Base-by-base conservation (phyloP, 2,113 vertebrate genomes). In the Acinonyx jubatus region DNA sequence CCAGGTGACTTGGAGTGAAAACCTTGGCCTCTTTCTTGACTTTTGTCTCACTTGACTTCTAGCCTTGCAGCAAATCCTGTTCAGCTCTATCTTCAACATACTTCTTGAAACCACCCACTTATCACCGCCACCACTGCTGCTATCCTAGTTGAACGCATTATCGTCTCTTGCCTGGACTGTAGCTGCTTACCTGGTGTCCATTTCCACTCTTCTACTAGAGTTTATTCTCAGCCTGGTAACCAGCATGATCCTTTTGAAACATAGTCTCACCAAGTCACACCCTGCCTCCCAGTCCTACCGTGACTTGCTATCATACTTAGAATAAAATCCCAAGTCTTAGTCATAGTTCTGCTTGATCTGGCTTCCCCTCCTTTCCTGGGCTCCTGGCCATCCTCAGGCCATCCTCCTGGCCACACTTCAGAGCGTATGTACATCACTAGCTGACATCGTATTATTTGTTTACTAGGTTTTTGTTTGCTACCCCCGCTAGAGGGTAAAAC, bases 241-340 rank as follows among this genome's bases (percentile, higher is more conserved):
- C 33, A 14, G 16, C 52, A 13, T 16, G 71, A 25, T 36, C 23
- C 38, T 68, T 89, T 41, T n/a, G 18, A 66, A 15, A 21, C 4
- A 0, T 5, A 9, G 52, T 31, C 4, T 55, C 13, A 1, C 57
- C 45, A 15, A 0, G 27, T 57, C 16, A 14, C 16, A 7, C 25
- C 45, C 21, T 48, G 27, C 21, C 71, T 61, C 7, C 4, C 9
- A 21, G 2, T 57, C 18, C 66, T n/a, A 2, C 48, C 36, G 0
- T 65, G 48, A 61, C 29, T n/a, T 74, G 63, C 50, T 29, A 2
- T 48, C 36, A 25, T 33, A 2, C 27, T 68, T 21, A 16, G 38
- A 33, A 29, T 66, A 55, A 55, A 33, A 50, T 25, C 21, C 38
- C 29, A 63, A 11, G 52, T 55, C 66, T 74, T 27, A n/a, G 33